phyloP scores from a whole-genome alignment of 2,797 vertebrate species.

The Pteronotus mesoamericanus region DNA sequence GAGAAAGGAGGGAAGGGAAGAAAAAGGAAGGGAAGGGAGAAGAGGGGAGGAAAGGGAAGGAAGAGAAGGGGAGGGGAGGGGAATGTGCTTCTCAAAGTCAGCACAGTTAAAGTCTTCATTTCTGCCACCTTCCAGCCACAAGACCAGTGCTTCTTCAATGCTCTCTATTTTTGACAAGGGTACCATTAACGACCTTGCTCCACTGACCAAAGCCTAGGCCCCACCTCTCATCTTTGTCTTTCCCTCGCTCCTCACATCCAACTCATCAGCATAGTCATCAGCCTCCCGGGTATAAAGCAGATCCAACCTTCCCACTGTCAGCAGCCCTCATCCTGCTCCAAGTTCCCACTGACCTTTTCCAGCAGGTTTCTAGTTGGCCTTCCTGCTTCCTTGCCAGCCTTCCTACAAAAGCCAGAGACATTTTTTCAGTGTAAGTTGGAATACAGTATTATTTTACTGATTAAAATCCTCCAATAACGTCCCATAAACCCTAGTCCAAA shows the following conservation, averaged over 20 bases:
- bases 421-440: not conserved
- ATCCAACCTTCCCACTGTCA: rapidly evolving
- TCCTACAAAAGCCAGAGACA: not conserved
- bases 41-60: rapidly evolving
- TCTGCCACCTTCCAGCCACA: not conserved
- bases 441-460: not conserved
- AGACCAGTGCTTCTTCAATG: not conserved
- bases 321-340: not conserved
- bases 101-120: not conserved
- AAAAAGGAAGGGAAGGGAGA: rapidly evolving
- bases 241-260: not conserved
- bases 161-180: not conserved
- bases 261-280: rapidly evolving
- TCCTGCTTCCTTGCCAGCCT: not conserved
- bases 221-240: not conserved
- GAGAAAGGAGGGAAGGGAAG: rapidly evolving
- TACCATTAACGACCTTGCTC: not conserved
- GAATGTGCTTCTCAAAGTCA: not conserved
- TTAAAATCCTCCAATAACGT: not conserved
- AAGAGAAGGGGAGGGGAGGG: rapidly evolving
- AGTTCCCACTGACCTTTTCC: not conserved
- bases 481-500: not conserved
- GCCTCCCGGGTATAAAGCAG: not conserved
- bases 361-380: not conserved
- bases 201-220: not conserved